phyloP scores from a whole-genome alignment of 2,888 invertebrate species.

The Neoscelio sp. region DNA sequence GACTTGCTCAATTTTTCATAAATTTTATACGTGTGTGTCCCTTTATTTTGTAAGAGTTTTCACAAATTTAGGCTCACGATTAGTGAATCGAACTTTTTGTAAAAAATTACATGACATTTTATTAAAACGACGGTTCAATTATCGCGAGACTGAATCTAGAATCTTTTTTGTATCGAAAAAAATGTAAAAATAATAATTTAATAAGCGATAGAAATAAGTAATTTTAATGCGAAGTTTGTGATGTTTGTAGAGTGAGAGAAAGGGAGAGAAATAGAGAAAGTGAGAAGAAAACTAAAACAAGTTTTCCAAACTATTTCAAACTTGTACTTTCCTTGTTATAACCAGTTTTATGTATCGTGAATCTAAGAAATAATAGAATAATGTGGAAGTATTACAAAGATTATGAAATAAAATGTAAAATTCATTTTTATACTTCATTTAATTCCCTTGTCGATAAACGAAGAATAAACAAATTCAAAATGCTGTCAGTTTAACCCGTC shows the following conservation, averaged over 20 bases:
- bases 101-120: background rate
- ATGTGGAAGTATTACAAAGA: slow-evolving; percentile 43
- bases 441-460: too few relatives aligned
- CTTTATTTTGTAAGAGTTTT: slow-evolving; percentile 31
- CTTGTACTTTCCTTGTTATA: slow-evolving; percentile 19
- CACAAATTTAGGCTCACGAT: slow-evolving; percentile 28
- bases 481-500: too few relatives aligned
- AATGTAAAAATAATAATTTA: slow-evolving; percentile 30
- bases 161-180: slow-evolving; percentile 8
- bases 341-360: slow-evolving; percentile 23
- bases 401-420: slow-evolving; percentile 27
- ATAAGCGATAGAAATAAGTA: slow-evolving; percentile 22
- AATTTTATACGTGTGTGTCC: slow-evolving; percentile 37
- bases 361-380: slow-evolving; percentile 28
- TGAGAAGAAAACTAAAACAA: background rate
- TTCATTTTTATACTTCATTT: background rate
- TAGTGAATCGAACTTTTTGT: slow-evolving; percentile 14
- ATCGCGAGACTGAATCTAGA: slow-evolving; percentile 5
- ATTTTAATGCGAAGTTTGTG: slow-evolving; percentile 22
- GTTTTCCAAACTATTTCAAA: too few relatives aligned
- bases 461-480: too few relatives aligned
- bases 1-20: slow-evolving; percentile 51
- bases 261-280: background rate
- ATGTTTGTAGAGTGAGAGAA: slow-evolving; percentile 17
- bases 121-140: slow-evolving; percentile 5